A percentile compares a stretch with the other conserved stretches of the same genome.
These are phyloP conservation scores for Sinella curviseta DNA, from an alignment of 1,140 invertebrate species.

Conservation along the genomic window DNA sequence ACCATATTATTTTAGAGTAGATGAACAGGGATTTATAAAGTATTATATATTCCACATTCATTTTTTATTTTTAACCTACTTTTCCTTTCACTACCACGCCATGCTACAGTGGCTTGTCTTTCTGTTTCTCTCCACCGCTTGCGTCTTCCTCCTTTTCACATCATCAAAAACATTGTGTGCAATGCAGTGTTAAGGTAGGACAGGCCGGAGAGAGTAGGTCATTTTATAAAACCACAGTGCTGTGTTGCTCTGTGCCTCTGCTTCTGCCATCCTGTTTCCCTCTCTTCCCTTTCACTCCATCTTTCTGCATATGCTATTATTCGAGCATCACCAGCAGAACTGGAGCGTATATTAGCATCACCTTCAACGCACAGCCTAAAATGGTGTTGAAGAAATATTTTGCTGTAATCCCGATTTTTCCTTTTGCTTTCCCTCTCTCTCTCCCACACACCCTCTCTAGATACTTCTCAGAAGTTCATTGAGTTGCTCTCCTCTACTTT, in stretches of 20 bases:
- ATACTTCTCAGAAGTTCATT: too few relatives aligned
- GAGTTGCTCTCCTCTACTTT: too few relatives aligned
- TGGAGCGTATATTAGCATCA: background rate
- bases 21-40: too few relatives aligned
- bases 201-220: background rate
- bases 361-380: too few relatives aligned
- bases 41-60: conserved; percentile 25
- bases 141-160: background rate
- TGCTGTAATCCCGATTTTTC: background rate
- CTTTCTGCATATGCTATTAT: too few relatives aligned
- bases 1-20: too few relatives aligned
- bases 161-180: background rate
- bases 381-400: too few relatives aligned
- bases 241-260: too few relatives aligned
- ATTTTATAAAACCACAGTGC: background rate
- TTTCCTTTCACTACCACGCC: background rate
- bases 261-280: too few relatives aligned
- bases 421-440: too few relatives aligned
- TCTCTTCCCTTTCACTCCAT: too few relatives aligned
- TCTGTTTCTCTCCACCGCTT: background rate
- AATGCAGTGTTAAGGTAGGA: conserved; percentile 8
- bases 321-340: background rate
- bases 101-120: background rate
- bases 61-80: conserved; percentile 24
- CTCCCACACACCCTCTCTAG: too few relatives aligned